Percentiles rank a stretch among this genome's conserved stretches.
phyloP scores from a whole-genome alignment of 1,140 invertebrate genomes.

The Leptinotarsa undecemlineata region DNA sequence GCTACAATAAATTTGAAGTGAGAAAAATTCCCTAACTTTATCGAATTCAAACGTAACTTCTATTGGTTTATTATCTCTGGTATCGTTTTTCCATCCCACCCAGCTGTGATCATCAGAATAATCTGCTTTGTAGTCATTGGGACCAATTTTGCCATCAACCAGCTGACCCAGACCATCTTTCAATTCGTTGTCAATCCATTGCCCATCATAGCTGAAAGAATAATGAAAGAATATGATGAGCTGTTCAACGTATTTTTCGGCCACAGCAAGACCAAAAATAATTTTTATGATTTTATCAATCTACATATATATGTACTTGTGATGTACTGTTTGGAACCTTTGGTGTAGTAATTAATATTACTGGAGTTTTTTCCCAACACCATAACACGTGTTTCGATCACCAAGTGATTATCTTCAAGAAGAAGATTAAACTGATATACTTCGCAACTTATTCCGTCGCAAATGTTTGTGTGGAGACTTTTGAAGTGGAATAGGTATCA shows the following conservation, averaged over 20 bases:
- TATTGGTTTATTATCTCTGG: slow-evolving; percentile 65
- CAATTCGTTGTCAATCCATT: slow-evolving; percentile 59
- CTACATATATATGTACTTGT: no score
- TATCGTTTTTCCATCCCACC: slow-evolving; percentile 91
- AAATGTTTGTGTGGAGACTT: no score
- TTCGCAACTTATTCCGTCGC: no score
- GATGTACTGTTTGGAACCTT: no score
- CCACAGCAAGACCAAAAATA: no score
- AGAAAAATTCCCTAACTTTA: slow-evolving; percentile 82
- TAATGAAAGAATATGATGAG: neutral
- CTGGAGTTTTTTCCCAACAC: no score
- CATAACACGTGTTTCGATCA: no score
- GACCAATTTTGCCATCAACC: slow-evolving; percentile 67
- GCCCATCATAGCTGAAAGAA: slow-evolving; percentile 69
- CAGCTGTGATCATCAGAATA: slow-evolving; percentile 73
- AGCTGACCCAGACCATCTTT: slow-evolving; percentile 84
- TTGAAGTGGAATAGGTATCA: no score
- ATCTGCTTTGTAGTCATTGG: slow-evolving; percentile 73
- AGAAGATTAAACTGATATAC: no score
- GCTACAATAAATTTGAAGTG: slow-evolving; percentile 80
- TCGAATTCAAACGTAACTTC: slow-evolving; percentile 89
- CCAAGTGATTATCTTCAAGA: no score
- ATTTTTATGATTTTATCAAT: no score
- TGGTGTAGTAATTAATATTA: no score
- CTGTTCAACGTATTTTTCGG: neutral